Evolutionary conservation across 2,797 vertebrate genomes (phyloP).

Genomic region (Ptychadena robeensis): DNA sequence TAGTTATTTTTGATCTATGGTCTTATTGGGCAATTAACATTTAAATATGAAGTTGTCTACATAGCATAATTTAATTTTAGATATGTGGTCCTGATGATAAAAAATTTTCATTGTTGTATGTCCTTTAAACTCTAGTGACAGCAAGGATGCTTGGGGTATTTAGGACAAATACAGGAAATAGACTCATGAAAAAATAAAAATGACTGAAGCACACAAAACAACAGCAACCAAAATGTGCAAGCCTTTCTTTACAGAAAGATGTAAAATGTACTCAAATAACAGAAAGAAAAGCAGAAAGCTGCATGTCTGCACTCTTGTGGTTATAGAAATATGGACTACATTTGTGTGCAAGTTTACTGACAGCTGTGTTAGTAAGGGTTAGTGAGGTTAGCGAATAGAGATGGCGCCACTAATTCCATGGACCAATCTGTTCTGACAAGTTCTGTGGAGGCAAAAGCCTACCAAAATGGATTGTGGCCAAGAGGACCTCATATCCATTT

Average conservation of each 20-base stretch:
- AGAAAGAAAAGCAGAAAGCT: slow-evolving; percentile 66
- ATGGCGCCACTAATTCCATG: slow-evolving; percentile 60
- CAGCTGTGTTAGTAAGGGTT: slow-evolving; percentile 61
- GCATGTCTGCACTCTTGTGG: slow-evolving; percentile 67
- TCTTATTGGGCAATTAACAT: neutral
- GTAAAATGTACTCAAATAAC: slow-evolving; percentile 60
- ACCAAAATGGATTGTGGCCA: slow-evolving; percentile 75
- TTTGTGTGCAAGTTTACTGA: slow-evolving; percentile 54
- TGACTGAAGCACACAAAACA: slow-evolving; percentile 68
- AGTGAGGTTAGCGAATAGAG: slow-evolving; percentile 65
- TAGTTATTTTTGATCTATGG: neutral
- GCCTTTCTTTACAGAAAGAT: slow-evolving; percentile 67
- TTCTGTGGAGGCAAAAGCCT: slow-evolving; percentile 69
- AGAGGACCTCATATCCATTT: slow-evolving; percentile 73
- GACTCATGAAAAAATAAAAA: slow-evolving; percentile 64
- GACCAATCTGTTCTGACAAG: slow-evolving; percentile 47
- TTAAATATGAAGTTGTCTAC: neutral
- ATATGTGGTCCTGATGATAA: neutral
- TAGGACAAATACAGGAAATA: slow-evolving; percentile 35
- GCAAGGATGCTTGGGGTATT: neutral
- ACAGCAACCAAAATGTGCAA: slow-evolving; percentile 71
- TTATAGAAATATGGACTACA: slow-evolving; percentile 56
- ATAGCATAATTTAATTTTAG: neutral
- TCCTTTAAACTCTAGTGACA: neutral
- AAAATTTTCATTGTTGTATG: neutral